These are phyloP conservation scores for Sebastes nivosus DNA, from an alignment of 2,797 vertebrate genomes.

Conservation along the genomic window DNA sequence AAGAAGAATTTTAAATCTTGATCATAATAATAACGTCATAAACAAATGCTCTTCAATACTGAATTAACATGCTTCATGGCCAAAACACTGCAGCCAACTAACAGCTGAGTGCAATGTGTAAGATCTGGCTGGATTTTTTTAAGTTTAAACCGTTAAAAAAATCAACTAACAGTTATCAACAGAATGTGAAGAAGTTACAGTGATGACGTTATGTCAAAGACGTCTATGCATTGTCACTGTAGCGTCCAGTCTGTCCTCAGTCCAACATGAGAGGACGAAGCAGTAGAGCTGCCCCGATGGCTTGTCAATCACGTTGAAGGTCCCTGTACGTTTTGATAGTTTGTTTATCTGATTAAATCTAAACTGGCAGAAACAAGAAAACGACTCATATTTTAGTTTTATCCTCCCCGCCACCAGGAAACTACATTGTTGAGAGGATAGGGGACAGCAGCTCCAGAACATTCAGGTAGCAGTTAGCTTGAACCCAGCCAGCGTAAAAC, in stretches of 20 bases:
- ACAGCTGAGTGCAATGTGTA: background rate
- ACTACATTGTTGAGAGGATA: background rate
- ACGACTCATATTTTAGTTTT: background rate
- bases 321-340: rapidly evolving
- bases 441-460: background rate
- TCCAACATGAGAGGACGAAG: too few species aligned
- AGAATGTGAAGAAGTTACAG: too few species aligned
- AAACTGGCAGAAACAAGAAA: too few species aligned
- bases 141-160: background rate
- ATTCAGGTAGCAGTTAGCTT: background rate
- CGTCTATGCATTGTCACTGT: too few species aligned
- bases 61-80: background rate
- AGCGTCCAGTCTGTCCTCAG: too few species aligned
- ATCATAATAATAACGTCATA: background rate
- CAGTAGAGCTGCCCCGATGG: too few species aligned
- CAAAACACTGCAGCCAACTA: background rate
- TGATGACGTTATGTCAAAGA: background rate
- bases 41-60: background rate
- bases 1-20: background rate
- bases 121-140: background rate
- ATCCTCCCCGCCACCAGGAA: background rate
- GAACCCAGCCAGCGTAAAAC: too few species aligned
- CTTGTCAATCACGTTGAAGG: too few species aligned
- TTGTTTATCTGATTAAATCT: too few species aligned
- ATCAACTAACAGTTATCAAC: background rate